Conservation (phyloP, 2,797 vertebrate species). For the Anguilla megastoma region DNA sequence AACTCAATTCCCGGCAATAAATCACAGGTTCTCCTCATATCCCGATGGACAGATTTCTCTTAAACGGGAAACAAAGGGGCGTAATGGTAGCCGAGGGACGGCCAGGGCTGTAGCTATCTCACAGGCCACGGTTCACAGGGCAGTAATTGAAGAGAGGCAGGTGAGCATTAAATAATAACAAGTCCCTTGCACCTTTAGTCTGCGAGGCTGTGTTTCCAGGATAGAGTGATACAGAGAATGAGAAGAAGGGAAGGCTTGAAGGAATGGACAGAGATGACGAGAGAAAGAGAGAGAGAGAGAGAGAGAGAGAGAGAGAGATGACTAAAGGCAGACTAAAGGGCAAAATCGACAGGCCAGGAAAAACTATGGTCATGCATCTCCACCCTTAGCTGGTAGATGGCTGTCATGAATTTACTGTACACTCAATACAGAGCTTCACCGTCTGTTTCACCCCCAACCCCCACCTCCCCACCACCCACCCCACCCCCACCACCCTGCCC, state of each 20-base stretch:
- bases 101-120: not conserved
- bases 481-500: not conserved
- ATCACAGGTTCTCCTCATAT: not conserved
- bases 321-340: constrained; percentile 36
- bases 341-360: constrained; percentile 35
- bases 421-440: constrained; percentile 45
- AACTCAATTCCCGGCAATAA: constrained; percentile 24
- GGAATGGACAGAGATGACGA: constrained; percentile 14
- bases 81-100: not conserved
- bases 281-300: not conserved
- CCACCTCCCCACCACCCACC: constrained; percentile 21
- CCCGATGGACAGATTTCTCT: not conserved
- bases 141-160: constrained; percentile 26
- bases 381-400: constrained; percentile 44
- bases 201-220: not conserved
- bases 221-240: not conserved
- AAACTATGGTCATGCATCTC: constrained; percentile 32
- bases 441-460: constrained; percentile 49
- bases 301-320: not conserved
- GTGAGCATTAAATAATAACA: constrained; percentile 21
- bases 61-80: not conserved
- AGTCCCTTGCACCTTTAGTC: constrained; percentile 14
- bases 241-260: no score
- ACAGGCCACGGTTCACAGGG: constrained; percentile 15
- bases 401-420: constrained; percentile 51